Evolutionary conservation across 2,888 invertebrate species (phyloP), one percentile per base, ranked within the genome.

Genomic region (Margaritifera margaritifera): DNA sequence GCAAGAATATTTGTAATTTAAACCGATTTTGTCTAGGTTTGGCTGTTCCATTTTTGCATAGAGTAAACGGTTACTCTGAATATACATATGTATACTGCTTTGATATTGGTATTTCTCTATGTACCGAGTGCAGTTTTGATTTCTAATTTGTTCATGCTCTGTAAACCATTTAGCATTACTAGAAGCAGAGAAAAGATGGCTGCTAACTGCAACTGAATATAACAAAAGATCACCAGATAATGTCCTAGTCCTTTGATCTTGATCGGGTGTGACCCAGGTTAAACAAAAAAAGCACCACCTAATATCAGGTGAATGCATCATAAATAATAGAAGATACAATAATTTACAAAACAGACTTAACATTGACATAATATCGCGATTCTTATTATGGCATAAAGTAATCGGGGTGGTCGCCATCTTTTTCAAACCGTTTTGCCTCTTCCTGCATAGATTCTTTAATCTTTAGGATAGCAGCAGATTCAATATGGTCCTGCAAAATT

Each of bases 371-470:
- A 67, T 68, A 57, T 61, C 68, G 66, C 60, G 62, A 59, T 67
- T 77, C 69, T 82, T 81, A 86, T 85, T 84, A 85, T 72, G 81
- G 75, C 83, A 86, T 83, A 80, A 81, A 86, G 82, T 81, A 84
- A 71, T 84, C 84, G 64, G 83, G 80, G 71, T 82, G 81, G 68
- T 84, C 84, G 67, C 82, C 80, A 73, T 86, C 86, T 83, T 89
- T 90, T 85, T 90, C 89, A 80, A 90, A 90, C 92, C 98, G 95
- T 93, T 98, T 98, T 91, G 98, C 98, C 92, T 99, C 99, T 92
- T 99, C 98, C 92, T 99, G 98, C 97, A 99, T 98, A 93, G 97
- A 97, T 92, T 98, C 98, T 93, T 99, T 99, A 91, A 99, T 99
- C 94, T 99, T 99, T 92, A 98, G 93, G 92, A 99, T 99, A 93